Conservation (phyloP, 2,113 vertebrate species). For the Paramisgurnus dabryanus region DNA sequence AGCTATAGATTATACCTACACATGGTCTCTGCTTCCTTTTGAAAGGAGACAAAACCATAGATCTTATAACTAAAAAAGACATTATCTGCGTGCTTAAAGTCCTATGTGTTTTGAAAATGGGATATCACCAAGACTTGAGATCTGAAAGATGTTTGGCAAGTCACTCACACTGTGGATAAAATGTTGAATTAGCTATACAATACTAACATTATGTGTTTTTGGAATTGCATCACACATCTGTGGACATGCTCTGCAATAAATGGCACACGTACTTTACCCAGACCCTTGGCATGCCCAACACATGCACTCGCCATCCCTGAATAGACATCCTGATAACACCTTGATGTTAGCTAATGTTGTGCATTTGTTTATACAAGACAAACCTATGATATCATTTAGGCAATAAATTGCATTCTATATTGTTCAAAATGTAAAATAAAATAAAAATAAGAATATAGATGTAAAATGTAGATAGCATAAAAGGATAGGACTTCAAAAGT, state of each 20-base stretch:
- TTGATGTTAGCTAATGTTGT: not conserved
- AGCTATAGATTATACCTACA: slow-evolving; percentile 4
- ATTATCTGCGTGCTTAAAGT: not conserved
- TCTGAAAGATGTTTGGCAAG: too few species aligned
- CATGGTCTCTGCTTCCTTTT: not conserved
- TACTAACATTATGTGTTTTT: too few species aligned
- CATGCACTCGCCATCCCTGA: not conserved
- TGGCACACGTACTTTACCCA: not conserved
- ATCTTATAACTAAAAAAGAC: not conserved
- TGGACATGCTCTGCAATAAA: not conserved
- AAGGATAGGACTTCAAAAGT: too few species aligned
- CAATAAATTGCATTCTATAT: not conserved
- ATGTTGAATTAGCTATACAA: too few species aligned
- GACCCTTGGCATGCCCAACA: not conserved
- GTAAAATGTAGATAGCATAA: too few species aligned
- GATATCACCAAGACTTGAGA: not conserved
- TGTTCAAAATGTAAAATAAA: not conserved
- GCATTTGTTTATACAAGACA: not conserved
- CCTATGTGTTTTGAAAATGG: not conserved
- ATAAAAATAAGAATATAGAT: too few species aligned
- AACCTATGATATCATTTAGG: too few species aligned
- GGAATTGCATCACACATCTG: not conserved
- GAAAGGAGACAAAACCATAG: not conserved
- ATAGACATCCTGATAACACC: not conserved
- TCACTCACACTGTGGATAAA: too few species aligned